phyloP scores from a whole-genome alignment of 2,113 vertebrate genomes.

The Trematomus loennbergii region DNA sequence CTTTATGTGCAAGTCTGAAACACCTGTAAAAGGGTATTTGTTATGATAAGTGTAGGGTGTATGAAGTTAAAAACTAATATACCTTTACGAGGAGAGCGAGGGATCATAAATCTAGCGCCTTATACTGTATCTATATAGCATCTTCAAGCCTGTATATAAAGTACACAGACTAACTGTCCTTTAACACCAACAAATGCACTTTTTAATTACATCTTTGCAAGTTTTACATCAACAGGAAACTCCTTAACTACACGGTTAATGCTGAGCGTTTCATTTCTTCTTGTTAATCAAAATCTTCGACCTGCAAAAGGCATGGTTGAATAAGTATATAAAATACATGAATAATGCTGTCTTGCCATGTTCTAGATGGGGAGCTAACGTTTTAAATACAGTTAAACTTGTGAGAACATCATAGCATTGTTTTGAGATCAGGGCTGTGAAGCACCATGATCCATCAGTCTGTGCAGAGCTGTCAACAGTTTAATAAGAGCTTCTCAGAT shows the following conservation, averaged over 20 bases:
- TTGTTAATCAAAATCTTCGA: background rate
- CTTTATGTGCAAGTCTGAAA: background rate
- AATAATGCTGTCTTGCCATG: background rate
- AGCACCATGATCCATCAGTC: conserved; percentile 5
- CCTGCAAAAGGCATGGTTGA: background rate
- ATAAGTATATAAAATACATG: background rate
- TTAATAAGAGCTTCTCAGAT: conserved; percentile 1
- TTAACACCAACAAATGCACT: background rate
- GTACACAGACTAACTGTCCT: background rate
- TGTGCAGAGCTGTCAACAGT: conserved; percentile 8
- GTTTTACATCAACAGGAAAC: background rate
- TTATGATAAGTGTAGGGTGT: background rate
- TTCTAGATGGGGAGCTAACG: background rate
- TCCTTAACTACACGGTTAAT: background rate
- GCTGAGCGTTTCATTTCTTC: background rate
- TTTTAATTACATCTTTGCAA: background rate
- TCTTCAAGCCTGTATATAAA: background rate
- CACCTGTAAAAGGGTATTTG: background rate
- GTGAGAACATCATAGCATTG: background rate
- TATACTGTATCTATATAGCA: background rate
- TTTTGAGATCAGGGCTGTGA: background rate
- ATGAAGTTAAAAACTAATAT: background rate
- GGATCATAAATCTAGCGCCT: background rate
- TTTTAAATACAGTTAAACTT: background rate
- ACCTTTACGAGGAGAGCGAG: background rate